Evolutionary conservation across 2,797 vertebrate genomes (phyloP).

Genomic region (Carduelis carduelis): DNA sequence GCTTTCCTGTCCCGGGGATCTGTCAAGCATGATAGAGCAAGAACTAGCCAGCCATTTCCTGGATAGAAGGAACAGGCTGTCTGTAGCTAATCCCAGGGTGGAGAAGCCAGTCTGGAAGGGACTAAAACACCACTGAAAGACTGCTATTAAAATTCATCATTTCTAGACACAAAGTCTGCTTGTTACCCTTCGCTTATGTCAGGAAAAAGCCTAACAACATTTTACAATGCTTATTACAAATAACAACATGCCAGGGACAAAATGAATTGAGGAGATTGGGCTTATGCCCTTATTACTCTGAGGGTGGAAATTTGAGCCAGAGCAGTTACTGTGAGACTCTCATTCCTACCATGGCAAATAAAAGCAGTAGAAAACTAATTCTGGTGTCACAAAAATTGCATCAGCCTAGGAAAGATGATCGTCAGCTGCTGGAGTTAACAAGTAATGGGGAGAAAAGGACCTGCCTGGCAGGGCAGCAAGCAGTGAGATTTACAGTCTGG

Average conservation of each 20-base stretch:
- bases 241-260: not conserved
- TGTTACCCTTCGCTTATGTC: not conserved
- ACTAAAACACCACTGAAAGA: slow-evolving; percentile 4
- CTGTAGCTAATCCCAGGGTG: slow-evolving; percentile 46
- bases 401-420: not conserved
- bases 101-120: slow-evolving; percentile 32
- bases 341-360: slow-evolving; percentile 7
- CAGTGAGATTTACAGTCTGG: not conserved
- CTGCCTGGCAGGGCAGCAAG: not conserved
- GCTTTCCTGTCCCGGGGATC: not conserved
- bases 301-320: slow-evolving; percentile 11
- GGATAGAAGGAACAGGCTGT: slow-evolving; percentile 29
- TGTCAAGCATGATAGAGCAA: not conserved
- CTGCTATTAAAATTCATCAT: slow-evolving; percentile 56
- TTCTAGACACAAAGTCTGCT: slow-evolving; percentile 31
- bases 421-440: slow-evolving; percentile 9
- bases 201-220: not conserved
- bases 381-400: slow-evolving; percentile 19
- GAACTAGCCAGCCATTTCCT: slow-evolving; percentile 45
- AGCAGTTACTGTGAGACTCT: not conserved
- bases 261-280: not conserved
- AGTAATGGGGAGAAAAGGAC: not conserved
- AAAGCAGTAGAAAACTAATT: slow-evolving; percentile 38
- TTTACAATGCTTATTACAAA: slow-evolving; percentile 44
- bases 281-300: not conserved